Evolutionary conservation across 2,113 vertebrate species (phyloP), one percentile per base, ranked within the genome.

Genomic region (Daubentonia madagascariensis): DNA sequence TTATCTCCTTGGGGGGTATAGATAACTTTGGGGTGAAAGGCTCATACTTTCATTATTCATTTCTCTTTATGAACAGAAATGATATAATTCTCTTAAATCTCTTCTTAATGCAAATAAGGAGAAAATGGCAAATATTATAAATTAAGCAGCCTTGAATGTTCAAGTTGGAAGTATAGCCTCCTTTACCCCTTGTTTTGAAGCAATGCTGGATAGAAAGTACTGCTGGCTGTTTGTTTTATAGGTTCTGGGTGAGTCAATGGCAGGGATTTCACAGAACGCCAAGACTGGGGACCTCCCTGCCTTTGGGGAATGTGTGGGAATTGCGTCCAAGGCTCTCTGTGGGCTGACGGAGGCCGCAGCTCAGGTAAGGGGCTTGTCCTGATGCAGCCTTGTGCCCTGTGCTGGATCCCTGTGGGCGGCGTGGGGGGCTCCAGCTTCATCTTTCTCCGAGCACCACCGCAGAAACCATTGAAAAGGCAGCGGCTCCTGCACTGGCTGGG

Each of bases 171-270:
- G 17, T 23, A 1, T 65, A 52, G 45, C 25, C 6, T 78, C 73
- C 25, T 65, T 28, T 40, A 25, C 48, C 23, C 45, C n/a, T 1
- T 54, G 45, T 3, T 22, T 57, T 45, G 57, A 86, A 91, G 35
- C 40, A 73, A 12, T 57, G 11, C 57, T 83, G 40, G 52, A 14
- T 70, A 43, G 8, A 63, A n/a, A 81, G 0, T 45, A 17, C 81
- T 35, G 2, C 57, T 40, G 57, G 10, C 54, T 52, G 2, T 92
- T 86, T 76, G 25, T 97, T 95, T 96, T 76, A 91, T 97, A 99
- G 99, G 99, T 99, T 92, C 99, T 99, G 1, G 99, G 99, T 8
- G 99, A 99, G 98, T 99, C 99, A 0, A 99, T 99, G 99, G 99
- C 99, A 0, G 99, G 99, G 43, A 99, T 99, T 98, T 99, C 99